A percentile compares a stretch with the other conserved stretches of the same genome.
phyloP scores from a whole-genome alignment of 2,797 vertebrate genomes.

The Buphagus erythrorhynchus region DNA sequence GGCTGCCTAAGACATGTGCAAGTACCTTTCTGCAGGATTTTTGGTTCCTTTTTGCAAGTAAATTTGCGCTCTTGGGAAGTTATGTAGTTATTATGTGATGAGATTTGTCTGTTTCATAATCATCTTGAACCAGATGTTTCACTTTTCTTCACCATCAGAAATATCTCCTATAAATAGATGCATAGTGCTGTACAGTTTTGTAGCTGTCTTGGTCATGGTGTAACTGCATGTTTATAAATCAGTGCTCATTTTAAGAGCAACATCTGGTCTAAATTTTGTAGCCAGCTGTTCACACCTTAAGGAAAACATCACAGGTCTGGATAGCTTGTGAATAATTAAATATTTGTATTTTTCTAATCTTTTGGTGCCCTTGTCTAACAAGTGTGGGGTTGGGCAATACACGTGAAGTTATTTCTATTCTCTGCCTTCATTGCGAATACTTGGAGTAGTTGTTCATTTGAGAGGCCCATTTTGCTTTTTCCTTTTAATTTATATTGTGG shows the following conservation, averaged over 20 bases:
- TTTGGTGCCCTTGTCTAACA: not conserved
- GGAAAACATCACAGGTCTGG: constrained; percentile 5
- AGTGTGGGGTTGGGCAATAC: not conserved
- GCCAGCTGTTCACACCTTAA: constrained; percentile 65
- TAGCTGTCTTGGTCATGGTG: constrained; percentile 6
- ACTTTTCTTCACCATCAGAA: constrained; percentile 39
- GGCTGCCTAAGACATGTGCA: rapidly evolving
- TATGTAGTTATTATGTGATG: not conserved
- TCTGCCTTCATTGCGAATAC: not conserved
- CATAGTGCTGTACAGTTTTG: not conserved
- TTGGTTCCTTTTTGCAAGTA: not conserved
- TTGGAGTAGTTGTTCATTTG: not conserved
- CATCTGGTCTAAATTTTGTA: constrained; percentile 55
- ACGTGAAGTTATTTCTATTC: not conserved
- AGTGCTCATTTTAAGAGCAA: constrained; percentile 33
- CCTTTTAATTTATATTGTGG: not conserved
- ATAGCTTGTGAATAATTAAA: constrained; percentile 58
- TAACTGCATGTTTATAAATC: constrained; percentile 12
- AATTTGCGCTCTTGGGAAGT: not conserved
- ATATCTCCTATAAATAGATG: constrained; percentile 25
- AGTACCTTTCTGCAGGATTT: not conserved
- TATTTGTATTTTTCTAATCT: constrained; percentile 38
- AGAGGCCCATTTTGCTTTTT: not conserved
- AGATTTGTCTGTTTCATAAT: constrained; percentile 38
- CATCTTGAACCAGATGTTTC: constrained; percentile 23